Percentiles rank a stretch among this genome's conserved stretches.
Evolutionary conservation across 2,797 vertebrate species (phyloP).

Genomic region (Parauchenoglanis punctatus): DNA sequence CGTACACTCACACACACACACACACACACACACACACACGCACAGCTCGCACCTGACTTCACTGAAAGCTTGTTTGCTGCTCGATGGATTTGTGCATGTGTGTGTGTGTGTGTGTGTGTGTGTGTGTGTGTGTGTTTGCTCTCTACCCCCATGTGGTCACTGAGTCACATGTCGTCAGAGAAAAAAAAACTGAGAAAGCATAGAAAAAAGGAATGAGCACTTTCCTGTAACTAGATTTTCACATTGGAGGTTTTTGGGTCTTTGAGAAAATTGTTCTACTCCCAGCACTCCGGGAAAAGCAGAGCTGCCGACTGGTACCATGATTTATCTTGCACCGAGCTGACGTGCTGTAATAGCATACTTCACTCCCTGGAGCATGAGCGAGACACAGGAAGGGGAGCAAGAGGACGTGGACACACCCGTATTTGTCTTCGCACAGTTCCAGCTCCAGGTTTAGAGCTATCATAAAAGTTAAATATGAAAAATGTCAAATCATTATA

Average conservation of each 20-base stretch:
- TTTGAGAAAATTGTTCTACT: conserved; percentile 10
- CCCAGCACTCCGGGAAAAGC: conserved; percentile 33
- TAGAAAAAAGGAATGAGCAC: not conserved
- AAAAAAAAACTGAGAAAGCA: conserved; percentile 5
- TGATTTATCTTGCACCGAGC: conserved; percentile 51
- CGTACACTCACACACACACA: not conserved
- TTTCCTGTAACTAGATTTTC: not conserved
- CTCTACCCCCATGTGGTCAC: conserved; percentile 32
- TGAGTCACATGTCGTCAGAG: conserved; percentile 43
- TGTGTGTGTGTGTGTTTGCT: conserved; percentile 18
- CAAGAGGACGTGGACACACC: conserved; percentile 54
- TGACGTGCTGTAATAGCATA: conserved; percentile 41
- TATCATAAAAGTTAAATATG: not conserved
- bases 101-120: too few species aligned
- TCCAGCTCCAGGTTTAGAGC: conserved; percentile 34
- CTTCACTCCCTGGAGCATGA: conserved; percentile 5
- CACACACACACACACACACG: not conserved
- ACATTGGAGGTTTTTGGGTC: not conserved
- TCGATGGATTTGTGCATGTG: conserved; percentile 19
- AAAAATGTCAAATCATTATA: not conserved
- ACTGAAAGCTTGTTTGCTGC: conserved; percentile 27
- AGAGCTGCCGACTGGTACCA: conserved; percentile 15
- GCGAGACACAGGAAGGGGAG: conserved; percentile 14
- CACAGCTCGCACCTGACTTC: not conserved
- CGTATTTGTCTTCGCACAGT: conserved; percentile 51